Base-by-base conservation (phyloP, 2,888 invertebrate genomes). In the Chaetoderma sp. region DNA sequence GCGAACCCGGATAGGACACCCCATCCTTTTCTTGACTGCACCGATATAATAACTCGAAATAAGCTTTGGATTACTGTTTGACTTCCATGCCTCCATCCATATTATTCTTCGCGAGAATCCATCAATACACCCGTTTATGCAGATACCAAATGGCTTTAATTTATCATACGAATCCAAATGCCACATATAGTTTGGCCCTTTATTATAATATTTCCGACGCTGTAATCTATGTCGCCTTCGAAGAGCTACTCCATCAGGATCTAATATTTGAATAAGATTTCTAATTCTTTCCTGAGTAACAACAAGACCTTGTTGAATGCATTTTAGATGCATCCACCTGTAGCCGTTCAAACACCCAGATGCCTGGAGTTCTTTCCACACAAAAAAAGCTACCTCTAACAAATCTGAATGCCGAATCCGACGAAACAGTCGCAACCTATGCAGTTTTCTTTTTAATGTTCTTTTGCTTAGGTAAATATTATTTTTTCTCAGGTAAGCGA, bases 71-170 rank as follows among this genome's bases (percentile, higher is more conserved):
- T 71, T 39, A 50, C 55, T 71, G 54, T 39, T 72, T n/a, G 71
- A 67, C 8, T n/a, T 32, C 21, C 57, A 58, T 25, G 55, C 67
- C 25, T 71, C 56, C 39, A 71, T 18, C 66, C 71, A 71, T 18
- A 71, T 58, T 28, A 71, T 54, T 23, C 67, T 6, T 30, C 62
- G 28, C 6, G 71, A 71, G 25, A 67, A 71, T 1, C 70, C 71
- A 57, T 71, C 66, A 23, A 71, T 71, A 36, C 67, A 71, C n/a
- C n/a, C n/a, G n/a, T n/a, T n/a, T n/a, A n/a, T n/a, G n/a, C n/a
- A n/a, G n/a, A n/a, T n/a, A n/a, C n/a, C n/a, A n/a, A n/a, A n/a
- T n/a, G n/a, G n/a, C n/a, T n/a, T n/a, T n/a, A n/a, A n/a, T n/a
- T n/a, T 30, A 18, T 47, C 47, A 47, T 47, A 47, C 8, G 18